Evolutionary conservation across 2,888 invertebrate genomes (phyloP).

Genomic region (Melitaea athalia): DNA sequence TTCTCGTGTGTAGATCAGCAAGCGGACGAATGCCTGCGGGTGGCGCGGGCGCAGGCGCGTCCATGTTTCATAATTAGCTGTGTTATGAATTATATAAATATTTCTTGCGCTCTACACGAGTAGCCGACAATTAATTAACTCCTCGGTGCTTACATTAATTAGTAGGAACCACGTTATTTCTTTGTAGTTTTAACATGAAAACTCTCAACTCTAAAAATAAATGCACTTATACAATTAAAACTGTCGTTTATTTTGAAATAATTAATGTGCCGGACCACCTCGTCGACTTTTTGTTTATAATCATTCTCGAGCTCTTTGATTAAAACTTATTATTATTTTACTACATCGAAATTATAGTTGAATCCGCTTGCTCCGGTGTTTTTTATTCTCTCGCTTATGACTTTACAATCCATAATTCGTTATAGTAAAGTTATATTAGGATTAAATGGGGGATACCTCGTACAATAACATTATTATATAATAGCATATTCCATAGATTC

Average conservation of each 20-base stretch:
- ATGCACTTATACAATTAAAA: slow-evolving; percentile 33
- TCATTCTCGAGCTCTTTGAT: slow-evolving; percentile 53
- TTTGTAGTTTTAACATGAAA: slow-evolving; percentile 68
- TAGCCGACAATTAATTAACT: slow-evolving; percentile 78
- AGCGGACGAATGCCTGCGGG: slow-evolving; percentile 64
- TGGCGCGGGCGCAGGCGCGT: slow-evolving; percentile 66
- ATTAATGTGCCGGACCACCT: slow-evolving; percentile 55
- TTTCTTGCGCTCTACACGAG: slow-evolving; percentile 72
- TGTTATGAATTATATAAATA: slow-evolving; percentile 81
- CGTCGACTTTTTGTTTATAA: slow-evolving; percentile 48
- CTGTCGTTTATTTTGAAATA: slow-evolving; percentile 37
- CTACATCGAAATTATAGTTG: slow-evolving; percentile 50
- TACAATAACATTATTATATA: slow-evolving; percentile 31
- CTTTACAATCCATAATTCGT: slow-evolving; percentile 68
- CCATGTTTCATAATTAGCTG: slow-evolving; percentile 74
- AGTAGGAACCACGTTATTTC: slow-evolving; percentile 66
- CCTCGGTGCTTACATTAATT: slow-evolving; percentile 77
- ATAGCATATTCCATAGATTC: slow-evolving; percentile 17
- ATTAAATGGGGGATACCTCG: slow-evolving; percentile 30
- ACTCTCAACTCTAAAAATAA: slow-evolving; percentile 32
- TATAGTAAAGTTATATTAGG: slow-evolving; percentile 39
- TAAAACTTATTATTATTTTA: slow-evolving; percentile 62
- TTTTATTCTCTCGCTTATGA: slow-evolving; percentile 55
- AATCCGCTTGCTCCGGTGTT: slow-evolving; percentile 54
- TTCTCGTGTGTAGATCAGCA: slow-evolving; percentile 52